phyloP scores from a whole-genome alignment of 2,888 invertebrate species.

The Saturnia pavonia region DNA sequence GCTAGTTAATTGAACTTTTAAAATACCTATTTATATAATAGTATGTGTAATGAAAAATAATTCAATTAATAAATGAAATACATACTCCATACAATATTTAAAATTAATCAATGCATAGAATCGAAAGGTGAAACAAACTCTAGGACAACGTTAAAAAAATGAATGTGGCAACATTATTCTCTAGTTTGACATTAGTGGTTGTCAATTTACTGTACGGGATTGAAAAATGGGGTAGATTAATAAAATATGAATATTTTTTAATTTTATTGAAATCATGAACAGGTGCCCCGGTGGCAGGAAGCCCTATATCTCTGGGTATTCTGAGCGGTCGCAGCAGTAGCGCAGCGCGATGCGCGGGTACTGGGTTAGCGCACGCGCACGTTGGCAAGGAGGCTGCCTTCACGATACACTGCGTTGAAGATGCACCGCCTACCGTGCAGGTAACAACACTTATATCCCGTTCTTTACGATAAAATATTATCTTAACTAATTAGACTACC shows the following conservation, averaged over 20 bases:
- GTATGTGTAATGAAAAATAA: too few species aligned
- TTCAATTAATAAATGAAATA: too few species aligned
- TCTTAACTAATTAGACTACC: too few species aligned
- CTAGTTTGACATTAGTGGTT: too few species aligned
- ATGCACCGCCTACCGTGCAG: constrained; percentile 84
- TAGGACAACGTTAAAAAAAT: too few species aligned
- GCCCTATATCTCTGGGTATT: constrained; percentile 80
- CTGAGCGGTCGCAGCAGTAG: constrained; percentile 66
- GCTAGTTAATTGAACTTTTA: too few species aligned
- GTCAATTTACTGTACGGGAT: too few species aligned
- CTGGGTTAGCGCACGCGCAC: constrained; percentile 85
- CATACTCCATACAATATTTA: too few species aligned
- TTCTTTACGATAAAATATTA: not conserved
- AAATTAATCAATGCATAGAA: too few species aligned
- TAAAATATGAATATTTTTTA: not conserved
- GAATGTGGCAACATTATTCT: too few species aligned
- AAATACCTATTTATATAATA: too few species aligned
- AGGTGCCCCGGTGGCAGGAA: constrained; percentile 81
- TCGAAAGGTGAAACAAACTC: too few species aligned
- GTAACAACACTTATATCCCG: constrained; percentile 45
- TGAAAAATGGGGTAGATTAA: not conserved
- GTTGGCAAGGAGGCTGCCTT: constrained; percentile 88
- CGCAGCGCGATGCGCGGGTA: constrained; percentile 84
- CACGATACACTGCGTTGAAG: constrained; percentile 82
- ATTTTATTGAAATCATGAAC: constrained; percentile 4